These are phyloP conservation scores for Oscheius myriophilus DNA, from an alignment of 2,888 invertebrate genomes.

Conservation along the genomic window DNA sequence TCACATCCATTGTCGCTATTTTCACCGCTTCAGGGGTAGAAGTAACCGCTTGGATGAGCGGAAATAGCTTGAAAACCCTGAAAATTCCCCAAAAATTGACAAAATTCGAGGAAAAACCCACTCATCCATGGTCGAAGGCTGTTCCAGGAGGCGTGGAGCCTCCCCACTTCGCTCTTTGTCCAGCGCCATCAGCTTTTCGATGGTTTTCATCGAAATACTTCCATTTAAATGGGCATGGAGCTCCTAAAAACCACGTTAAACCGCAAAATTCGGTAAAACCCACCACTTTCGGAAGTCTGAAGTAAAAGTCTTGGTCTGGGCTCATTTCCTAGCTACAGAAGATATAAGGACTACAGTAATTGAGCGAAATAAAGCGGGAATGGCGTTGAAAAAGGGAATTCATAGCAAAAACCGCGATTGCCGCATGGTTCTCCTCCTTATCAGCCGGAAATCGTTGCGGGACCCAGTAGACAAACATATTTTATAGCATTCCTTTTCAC, in stretches of 20 bases:
- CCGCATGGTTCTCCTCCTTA: too few relatives aligned
- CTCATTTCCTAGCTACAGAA: too few relatives aligned
- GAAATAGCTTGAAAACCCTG: constrained; percentile 41
- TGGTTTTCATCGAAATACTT: constrained; percentile 37
- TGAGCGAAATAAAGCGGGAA: too few relatives aligned
- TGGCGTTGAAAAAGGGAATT: too few relatives aligned
- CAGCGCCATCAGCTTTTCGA: constrained; percentile 25
- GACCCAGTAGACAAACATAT: too few relatives aligned
- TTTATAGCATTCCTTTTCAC: too few relatives aligned
- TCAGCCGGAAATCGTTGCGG: too few relatives aligned
- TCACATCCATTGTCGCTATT: constrained; percentile 35
- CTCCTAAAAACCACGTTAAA: constrained; percentile 25
- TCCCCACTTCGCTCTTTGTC: background rate
- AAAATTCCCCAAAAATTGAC: constrained; percentile 4
- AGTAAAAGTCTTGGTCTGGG: too few relatives aligned
- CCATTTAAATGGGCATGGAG: constrained; percentile 49
- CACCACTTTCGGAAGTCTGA: too few relatives aligned
- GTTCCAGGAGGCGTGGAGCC: background rate
- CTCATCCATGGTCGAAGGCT: constrained; percentile 27
- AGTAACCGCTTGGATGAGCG: constrained; percentile 36
- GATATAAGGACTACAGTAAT: too few relatives aligned
- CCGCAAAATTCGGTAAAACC: too few relatives aligned
- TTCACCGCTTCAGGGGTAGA: constrained; percentile 28
- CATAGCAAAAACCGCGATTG: too few relatives aligned
- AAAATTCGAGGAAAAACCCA: constrained; percentile 1